phyloP scores from a whole-genome alignment of 2,888 invertebrate genomes.

The Ptychoptera contaminata region DNA sequence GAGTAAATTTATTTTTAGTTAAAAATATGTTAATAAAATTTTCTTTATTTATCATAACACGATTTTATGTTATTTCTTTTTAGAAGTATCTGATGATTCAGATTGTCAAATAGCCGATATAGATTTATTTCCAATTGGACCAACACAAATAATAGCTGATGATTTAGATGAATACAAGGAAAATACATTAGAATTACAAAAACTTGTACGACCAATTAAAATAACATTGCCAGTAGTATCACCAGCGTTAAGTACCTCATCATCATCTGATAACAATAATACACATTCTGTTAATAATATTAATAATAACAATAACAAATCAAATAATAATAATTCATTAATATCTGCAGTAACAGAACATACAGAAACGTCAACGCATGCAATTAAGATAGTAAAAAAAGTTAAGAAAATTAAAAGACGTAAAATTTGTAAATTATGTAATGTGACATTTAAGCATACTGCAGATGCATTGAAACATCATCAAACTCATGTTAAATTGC shows the following conservation, averaged over 20 bases:
- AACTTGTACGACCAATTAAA: too few relatives aligned
- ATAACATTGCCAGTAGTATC: constrained; percentile 8
- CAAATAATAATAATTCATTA: too few relatives aligned
- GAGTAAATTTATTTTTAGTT: too few relatives aligned
- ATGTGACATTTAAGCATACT: constrained; percentile 13
- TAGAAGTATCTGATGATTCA: neutral
- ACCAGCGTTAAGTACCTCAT: constrained; percentile 10
- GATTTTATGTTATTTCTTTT: too few relatives aligned
- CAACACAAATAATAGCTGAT: constrained; percentile 8
- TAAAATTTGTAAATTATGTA: constrained; percentile 13
- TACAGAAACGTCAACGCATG: constrained; percentile 11
- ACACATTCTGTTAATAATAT: too few relatives aligned
- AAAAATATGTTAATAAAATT: too few relatives aligned
- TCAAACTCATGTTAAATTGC: constrained; percentile 13
- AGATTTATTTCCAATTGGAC: constrained; percentile 16
- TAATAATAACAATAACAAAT: too few relatives aligned
- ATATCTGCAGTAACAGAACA: constrained; percentile 7
- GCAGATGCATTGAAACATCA: constrained; percentile 12
- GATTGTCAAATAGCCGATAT: neutral
- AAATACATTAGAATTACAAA: neutral
- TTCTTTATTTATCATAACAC: too few relatives aligned
- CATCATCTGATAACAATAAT: constrained; percentile 1
- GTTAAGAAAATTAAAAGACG: too few relatives aligned
- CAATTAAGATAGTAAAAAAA: too few relatives aligned
- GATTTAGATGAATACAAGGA: neutral